Percentiles rank a stretch among this genome's conserved stretches.
Conservation (phyloP, 2,888 invertebrate species). For the Cantharis flavilabris region DNA sequence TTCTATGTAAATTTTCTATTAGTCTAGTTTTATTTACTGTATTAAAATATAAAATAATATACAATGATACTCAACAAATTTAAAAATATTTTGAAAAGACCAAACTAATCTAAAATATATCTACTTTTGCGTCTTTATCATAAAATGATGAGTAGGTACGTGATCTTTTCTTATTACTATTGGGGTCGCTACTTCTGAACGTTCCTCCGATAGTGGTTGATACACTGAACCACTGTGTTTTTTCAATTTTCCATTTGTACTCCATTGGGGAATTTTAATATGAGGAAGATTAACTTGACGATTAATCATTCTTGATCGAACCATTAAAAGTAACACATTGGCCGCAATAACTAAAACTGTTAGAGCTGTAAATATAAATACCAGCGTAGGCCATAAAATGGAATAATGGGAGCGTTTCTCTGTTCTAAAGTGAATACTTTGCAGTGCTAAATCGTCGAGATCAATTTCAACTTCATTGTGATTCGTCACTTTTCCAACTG, state of each 20-base stretch:
- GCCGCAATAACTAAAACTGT: conserved; percentile 59
- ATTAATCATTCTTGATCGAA: conserved; percentile 47
- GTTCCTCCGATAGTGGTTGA: conserved; percentile 78
- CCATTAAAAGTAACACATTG: conserved; percentile 46
- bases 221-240: conserved; percentile 78
- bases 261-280: conserved; percentile 50
- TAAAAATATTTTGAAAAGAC: neutral
- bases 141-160: conserved; percentile 5
- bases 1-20: neutral
- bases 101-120: neutral
- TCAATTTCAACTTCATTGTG: conserved; percentile 9
- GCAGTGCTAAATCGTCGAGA: neutral
- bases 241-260: conserved; percentile 57
- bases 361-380: conserved; percentile 62
- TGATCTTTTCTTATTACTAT: conserved; percentile 9
- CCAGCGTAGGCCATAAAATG: conserved; percentile 63
- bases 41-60: neutral
- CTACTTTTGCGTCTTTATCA: conserved; percentile 4
- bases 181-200: conserved; percentile 5
- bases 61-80: neutral
- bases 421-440: conserved; percentile 35
- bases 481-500: conserved; percentile 20
- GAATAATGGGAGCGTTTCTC: conserved; percentile 48
- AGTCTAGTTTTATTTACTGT: neutral
- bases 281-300: conserved; percentile 47